These are phyloP conservation scores for Rissa tridactyla DNA, from an alignment of 2,113 vertebrate species.

Conservation along the genomic window DNA sequence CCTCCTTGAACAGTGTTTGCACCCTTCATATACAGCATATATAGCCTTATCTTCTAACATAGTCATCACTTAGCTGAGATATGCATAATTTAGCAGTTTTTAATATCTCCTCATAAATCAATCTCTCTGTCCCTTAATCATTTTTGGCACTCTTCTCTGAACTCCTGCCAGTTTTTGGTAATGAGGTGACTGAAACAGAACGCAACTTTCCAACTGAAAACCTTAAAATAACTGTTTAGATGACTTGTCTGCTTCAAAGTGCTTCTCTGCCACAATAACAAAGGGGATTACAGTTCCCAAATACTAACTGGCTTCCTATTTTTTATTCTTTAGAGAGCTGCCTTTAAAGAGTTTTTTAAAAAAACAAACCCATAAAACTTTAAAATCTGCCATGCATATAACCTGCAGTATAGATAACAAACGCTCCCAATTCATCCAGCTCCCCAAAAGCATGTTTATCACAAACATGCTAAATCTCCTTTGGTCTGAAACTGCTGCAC, in stretches of 20 bases:
- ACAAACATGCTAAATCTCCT: neutral
- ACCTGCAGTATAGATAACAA: neutral
- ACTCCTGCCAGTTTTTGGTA: neutral
- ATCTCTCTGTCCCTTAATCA: neutral
- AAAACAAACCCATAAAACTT: neutral
- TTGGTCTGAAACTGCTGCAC: neutral
- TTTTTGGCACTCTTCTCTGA: slow-evolving; percentile 10
- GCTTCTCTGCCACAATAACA: neutral
- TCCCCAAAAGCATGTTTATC: neutral
- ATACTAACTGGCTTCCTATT: neutral
- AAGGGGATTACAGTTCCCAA: neutral
- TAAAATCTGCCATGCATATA: neutral
- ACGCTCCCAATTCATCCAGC: neutral
- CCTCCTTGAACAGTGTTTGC: neutral
- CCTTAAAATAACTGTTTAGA: neutral
- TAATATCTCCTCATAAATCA: neutral
- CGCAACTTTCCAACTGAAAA: neutral
- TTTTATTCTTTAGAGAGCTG: neutral
- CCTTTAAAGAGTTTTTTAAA: neutral
- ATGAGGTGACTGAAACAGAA: neutral
- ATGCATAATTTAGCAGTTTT: neutral
- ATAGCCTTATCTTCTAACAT: neutral
- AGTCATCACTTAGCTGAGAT: neutral
- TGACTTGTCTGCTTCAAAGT: neutral
- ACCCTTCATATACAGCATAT: neutral